Evolutionary conservation across 2,797 vertebrate species (phyloP).

Genomic region (Hippopotamyrus pictus): DNA sequence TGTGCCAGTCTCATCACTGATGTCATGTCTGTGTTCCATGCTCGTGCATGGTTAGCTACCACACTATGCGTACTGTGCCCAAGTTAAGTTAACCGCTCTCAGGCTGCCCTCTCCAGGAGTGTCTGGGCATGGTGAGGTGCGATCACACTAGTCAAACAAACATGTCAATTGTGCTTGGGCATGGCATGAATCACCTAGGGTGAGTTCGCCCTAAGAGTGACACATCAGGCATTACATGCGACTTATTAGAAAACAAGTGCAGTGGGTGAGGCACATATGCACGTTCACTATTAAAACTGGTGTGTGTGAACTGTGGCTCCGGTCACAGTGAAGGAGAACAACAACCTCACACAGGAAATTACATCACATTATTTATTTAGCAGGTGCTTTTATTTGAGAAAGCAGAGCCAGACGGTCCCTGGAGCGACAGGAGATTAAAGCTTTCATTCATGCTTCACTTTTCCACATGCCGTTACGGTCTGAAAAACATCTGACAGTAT

Average conservation of each 20-base stretch:
- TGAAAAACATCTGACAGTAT: neutral
- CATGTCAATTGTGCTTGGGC: neutral
- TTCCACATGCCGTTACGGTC: neutral
- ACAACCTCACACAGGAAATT: neutral
- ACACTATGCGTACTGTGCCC: neutral
- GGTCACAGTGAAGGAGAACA: neutral
- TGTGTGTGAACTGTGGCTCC: neutral
- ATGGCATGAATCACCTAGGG: neutral
- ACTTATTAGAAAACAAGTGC: neutral
- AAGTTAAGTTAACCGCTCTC: neutral
- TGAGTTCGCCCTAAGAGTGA: neutral
- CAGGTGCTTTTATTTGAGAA: neutral
- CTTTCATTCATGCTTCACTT: neutral
- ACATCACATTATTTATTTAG: neutral
- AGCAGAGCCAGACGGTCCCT: neutral
- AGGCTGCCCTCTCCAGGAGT: neutral
- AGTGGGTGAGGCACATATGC: neutral
- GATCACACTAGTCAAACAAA: neutral
- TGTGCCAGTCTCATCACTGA: neutral
- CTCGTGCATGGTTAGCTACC: neutral
- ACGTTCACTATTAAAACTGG: neutral
- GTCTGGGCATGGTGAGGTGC: neutral
- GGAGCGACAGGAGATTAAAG: neutral
- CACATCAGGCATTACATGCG: neutral
- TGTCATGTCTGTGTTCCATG: neutral